These are phyloP conservation scores for Poecilia gillii DNA, from an alignment of 2,797 vertebrate genomes.

Conservation along the genomic window DNA sequence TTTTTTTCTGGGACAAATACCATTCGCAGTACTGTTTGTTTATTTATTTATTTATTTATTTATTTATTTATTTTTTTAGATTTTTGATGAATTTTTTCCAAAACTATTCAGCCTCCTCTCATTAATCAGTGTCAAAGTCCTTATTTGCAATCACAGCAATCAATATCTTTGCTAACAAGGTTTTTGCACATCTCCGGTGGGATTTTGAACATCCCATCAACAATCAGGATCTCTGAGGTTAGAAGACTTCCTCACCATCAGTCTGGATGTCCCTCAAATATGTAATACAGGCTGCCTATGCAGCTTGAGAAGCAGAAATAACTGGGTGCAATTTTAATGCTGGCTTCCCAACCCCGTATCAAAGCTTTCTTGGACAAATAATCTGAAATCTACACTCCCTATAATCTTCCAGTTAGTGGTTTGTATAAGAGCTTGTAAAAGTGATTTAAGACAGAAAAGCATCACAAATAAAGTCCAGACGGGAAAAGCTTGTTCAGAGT, in stretches of 20 bases:
- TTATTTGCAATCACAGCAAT: conserved; percentile 17
- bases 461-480: neutral
- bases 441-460: neutral
- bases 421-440: neutral
- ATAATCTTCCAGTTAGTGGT: neutral
- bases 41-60: too few relatives aligned
- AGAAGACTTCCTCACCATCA: neutral
- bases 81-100: neutral
- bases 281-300: neutral
- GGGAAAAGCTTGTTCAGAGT: neutral
- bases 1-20: neutral
- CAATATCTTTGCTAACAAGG: conserved; percentile 18
- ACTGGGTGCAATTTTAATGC: neutral
- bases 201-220: neutral
- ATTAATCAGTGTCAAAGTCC: neutral
- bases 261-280: neutral
- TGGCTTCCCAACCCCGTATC: neutral
- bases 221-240: conserved; percentile 13
- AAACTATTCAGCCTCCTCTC: neutral
- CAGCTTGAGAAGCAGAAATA: neutral
- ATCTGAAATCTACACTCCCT: neutral
- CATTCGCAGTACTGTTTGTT: too few relatives aligned
- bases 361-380: neutral
- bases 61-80: too few relatives aligned
- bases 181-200: conserved; percentile 1